Evolutionary conservation across 2,888 invertebrate genomes (phyloP).

Genomic region (Pyrrhosoma nymphula): DNA sequence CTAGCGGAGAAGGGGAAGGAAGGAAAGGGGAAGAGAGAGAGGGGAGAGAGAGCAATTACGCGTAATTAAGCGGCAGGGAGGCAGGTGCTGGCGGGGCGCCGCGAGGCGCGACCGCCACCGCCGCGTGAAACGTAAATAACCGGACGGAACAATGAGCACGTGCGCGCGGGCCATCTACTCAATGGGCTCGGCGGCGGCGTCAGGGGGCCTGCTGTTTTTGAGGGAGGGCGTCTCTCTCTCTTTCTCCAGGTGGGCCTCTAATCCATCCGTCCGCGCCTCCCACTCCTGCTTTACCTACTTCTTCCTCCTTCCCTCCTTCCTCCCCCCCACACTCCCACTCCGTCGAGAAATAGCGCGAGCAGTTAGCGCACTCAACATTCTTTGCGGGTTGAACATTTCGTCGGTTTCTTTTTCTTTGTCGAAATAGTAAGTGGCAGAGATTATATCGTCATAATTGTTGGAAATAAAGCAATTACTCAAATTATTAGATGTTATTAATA

Average conservation of each 20-base stretch:
- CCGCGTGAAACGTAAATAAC: slow-evolving; percentile 9
- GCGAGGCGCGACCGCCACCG: background rate
- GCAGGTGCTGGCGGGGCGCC: background rate
- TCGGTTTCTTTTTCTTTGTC: too few relatives aligned
- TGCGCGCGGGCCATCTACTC: background rate
- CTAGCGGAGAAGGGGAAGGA: background rate
- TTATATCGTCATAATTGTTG: background rate
- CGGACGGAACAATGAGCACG: slow-evolving; percentile 18
- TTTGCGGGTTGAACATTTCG: background rate
- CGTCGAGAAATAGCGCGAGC: background rate
- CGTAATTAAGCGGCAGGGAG: slow-evolving; percentile 10
- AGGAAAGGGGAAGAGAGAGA: too few relatives aligned
- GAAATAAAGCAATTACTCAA: too few relatives aligned
- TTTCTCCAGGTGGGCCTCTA: background rate
- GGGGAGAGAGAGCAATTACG: background rate
- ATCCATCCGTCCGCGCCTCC: too few relatives aligned
- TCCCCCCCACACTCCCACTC: background rate
- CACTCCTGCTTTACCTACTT: background rate
- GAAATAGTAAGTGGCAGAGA: too few relatives aligned
- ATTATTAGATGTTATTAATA: background rate
- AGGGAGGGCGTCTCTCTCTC: background rate
- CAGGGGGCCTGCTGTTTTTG: background rate
- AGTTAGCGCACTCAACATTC: background rate
- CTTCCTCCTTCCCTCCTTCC: background rate
- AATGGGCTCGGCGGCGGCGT: background rate